Conservation (phyloP, 2,888 invertebrate genomes). For the Mactromeris polynyma region DNA sequence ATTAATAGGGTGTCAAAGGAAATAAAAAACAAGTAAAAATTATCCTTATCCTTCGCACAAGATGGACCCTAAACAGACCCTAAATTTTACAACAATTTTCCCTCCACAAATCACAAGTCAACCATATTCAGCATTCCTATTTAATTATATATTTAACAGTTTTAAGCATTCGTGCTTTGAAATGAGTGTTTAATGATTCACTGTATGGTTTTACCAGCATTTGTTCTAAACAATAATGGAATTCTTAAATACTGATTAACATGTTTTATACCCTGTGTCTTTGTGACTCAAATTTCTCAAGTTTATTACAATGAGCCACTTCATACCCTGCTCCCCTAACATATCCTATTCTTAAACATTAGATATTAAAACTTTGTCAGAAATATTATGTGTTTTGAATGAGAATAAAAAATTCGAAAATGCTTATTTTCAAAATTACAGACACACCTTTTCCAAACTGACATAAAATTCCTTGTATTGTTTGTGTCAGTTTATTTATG, state of each 20-base stretch:
- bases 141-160: not conserved
- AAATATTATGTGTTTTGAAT: too few species aligned
- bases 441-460: too few species aligned
- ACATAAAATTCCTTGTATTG: too few species aligned
- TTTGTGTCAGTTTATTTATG: too few species aligned
- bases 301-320: not conserved
- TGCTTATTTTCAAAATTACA: too few species aligned
- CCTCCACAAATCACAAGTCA: not conserved
- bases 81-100: not conserved
- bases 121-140: not conserved
- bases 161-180: not conserved
- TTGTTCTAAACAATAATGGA: not conserved
- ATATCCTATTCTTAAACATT: not conserved
- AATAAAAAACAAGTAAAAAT: conserved; percentile 20
- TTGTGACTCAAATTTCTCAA: not conserved
- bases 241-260: too few species aligned
- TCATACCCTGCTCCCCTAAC: not conserved
- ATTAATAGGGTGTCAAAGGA: not conserved
- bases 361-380: too few species aligned
- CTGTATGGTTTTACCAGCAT: not conserved
- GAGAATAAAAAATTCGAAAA: too few species aligned
- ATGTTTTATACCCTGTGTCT: not conserved
- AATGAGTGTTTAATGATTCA: not conserved
- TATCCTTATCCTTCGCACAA: not conserved
- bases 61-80: not conserved